These are phyloP conservation scores for Nyleta sp. DNA, from an alignment of 2,888 invertebrate genomes.

Conservation along the genomic window DNA sequence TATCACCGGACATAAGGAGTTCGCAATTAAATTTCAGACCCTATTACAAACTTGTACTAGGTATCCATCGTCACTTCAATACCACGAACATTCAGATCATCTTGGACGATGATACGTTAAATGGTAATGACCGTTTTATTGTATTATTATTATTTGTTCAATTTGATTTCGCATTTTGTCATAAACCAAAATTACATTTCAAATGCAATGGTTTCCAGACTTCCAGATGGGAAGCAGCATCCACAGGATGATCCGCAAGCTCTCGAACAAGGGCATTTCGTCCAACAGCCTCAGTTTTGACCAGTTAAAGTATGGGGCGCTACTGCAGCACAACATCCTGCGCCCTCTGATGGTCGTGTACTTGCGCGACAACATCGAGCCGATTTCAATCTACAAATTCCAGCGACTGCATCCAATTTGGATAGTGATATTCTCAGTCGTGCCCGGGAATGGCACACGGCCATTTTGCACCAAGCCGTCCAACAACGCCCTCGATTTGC, in stretches of 20 bases:
- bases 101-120: too few relatives aligned
- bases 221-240: too few relatives aligned
- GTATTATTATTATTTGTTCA: too few relatives aligned
- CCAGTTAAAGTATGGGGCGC: neutral
- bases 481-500: neutral
- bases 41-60: too few relatives aligned
- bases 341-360: conserved; percentile 7
- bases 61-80: too few relatives aligned
- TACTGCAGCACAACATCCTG: neutral
- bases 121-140: too few relatives aligned
- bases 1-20: too few relatives aligned
- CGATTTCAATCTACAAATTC: neutral
- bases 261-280: neutral
- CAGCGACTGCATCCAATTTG: neutral
- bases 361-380: neutral
- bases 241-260: neutral
- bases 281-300: neutral
- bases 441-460: neutral
- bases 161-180: too few relatives aligned
- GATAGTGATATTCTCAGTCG: neutral
- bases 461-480: neutral
- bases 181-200: too few relatives aligned
- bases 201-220: too few relatives aligned
- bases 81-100: too few relatives aligned
- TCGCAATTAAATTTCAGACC: too few relatives aligned